Evolutionary conservation across 2,888 invertebrate genomes (phyloP).

Genomic region (Baccha elongata): DNA sequence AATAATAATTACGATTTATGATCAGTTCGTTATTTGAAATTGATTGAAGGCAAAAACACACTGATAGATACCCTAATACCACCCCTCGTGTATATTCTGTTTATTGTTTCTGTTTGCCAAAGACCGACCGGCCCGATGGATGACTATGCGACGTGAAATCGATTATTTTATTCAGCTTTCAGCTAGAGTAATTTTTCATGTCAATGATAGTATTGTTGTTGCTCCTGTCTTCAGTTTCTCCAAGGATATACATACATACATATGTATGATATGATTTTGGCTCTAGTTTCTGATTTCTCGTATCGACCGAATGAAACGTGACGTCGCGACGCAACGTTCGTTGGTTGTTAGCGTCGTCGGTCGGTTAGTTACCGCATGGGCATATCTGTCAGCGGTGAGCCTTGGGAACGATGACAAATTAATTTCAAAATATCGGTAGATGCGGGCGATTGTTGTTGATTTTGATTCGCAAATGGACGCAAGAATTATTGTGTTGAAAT

Average conservation of each 20-base stretch:
- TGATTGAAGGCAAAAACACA: constrained; percentile 60
- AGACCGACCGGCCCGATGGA: constrained; percentile 23
- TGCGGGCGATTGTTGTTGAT: constrained; percentile 63
- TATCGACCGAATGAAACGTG: too few relatives aligned
- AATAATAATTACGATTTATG: constrained; percentile 71
- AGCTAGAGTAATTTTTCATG: constrained; percentile 66
- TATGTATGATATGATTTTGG: constrained; percentile 12
- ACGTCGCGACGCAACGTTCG: too few relatives aligned
- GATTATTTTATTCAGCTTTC: constrained; percentile 61
- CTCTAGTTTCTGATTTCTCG: not conserved
- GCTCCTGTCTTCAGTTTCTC: constrained; percentile 56
- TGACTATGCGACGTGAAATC: constrained; percentile 48
- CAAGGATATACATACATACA: constrained; percentile 33
- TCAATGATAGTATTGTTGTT: constrained; percentile 61
- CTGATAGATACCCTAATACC: not conserved
- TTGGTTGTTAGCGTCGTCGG: constrained; percentile 22
- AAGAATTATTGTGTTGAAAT: constrained; percentile 62
- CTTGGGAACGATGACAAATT: constrained; percentile 68
- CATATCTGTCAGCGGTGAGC: constrained; percentile 49
- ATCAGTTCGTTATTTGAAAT: constrained; percentile 58
- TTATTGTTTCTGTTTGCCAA: constrained; percentile 38
- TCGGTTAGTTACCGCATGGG: constrained; percentile 18
- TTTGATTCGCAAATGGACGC: constrained; percentile 65
- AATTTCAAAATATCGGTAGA: constrained; percentile 61
- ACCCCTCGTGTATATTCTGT: constrained; percentile 11